Percentiles rank a stretch among this genome's conserved stretches.
Conservation (phyloP, 2,888 invertebrate genomes). For the Nemoura dubitans region DNA sequence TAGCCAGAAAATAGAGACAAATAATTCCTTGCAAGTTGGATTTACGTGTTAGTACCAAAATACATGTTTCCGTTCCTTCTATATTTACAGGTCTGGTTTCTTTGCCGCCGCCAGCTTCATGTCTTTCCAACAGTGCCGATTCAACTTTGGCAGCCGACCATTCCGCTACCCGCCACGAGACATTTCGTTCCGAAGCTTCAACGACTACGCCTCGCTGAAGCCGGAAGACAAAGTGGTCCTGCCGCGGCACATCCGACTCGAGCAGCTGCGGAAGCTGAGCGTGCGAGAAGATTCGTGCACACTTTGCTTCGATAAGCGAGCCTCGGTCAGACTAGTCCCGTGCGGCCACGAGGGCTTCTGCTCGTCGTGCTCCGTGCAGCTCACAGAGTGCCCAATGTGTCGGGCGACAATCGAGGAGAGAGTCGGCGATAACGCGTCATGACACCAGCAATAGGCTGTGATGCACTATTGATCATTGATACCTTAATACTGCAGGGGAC, state of each 20-base stretch:
- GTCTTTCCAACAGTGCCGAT: slow-evolving; percentile 94
- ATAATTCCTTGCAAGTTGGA: no score
- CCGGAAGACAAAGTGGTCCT: slow-evolving; percentile 82
- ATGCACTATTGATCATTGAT: background rate
- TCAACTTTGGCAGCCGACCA: slow-evolving; percentile 87
- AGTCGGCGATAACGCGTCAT: slow-evolving; percentile 60
- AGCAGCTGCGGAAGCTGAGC: slow-evolving; percentile 75
- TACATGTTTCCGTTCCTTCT: no score
- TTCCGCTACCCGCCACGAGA: slow-evolving; percentile 80
- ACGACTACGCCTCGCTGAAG: slow-evolving; percentile 78
- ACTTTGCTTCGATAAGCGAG: slow-evolving; percentile 84
- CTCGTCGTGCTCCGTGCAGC: slow-evolving; percentile 76
- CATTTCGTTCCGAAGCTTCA: slow-evolving; percentile 75
- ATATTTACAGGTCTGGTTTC: slow-evolving; percentile 78
- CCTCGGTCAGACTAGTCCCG: slow-evolving; percentile 77
- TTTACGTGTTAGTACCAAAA: background rate
- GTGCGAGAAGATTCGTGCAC: slow-evolving; percentile 87
- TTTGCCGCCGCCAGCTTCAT: slow-evolving; percentile 96
- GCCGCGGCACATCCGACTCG: slow-evolving; percentile 82
- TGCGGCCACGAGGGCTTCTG: slow-evolving; percentile 93
- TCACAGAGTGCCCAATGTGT: slow-evolving; percentile 90
- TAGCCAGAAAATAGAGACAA: no score
- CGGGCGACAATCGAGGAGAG: slow-evolving; percentile 71
- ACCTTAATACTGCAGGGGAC: background rate
- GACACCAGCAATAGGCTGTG: slow-evolving; percentile 55